Base-by-base conservation (phyloP, 1,140 invertebrate genomes). In the Eciton burchellii region DNA sequence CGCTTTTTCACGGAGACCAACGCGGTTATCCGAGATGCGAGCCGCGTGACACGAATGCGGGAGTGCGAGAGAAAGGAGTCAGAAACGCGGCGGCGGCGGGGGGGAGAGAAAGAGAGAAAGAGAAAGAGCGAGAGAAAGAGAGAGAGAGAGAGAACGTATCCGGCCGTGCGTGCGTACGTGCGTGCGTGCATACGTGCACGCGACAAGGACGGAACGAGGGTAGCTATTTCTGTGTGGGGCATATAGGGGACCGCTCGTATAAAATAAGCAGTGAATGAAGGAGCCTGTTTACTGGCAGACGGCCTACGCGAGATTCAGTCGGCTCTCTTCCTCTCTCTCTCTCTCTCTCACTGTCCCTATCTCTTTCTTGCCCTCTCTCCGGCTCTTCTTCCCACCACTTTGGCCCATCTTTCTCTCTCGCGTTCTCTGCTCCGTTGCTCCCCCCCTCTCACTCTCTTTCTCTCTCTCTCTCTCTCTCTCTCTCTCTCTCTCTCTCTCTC, bases 231-330 rank as follows among this genome's bases (percentile, higher is more conserved):
- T 91, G 92, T 90, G 35, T 35, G 86, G 86, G 89, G 73, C 70
- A 83, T 72, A 83, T 88, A 89, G 88, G 88, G 88, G 88, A 84
- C 89, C 88, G 87, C 74, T 82, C 88, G 91, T 91, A 90, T 91
- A 91, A 92, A 91, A 92, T 91, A 92, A 92, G 90, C 91, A 88
- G 88, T 93, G 92, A 92, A 93, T 93, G 92, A 93, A 93, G 90
- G 88, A 92, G 92, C 89, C 92, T 92, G 89, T 92, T 92, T 92
- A 92, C 92, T 90, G 90, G 91, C 91, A 91, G 84, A 84, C 89
- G 83, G 88, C 90, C 91, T 92, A 92, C 92, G 91, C 91, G 90
- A 93, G 85, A 88, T 91, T 90, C 88, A 87, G 83, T 84, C 82
- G 72, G 41, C 43, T 79, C 85, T 87, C 79, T 77, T 82, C 85